Conservation (phyloP, 2,113 vertebrate genomes). For the Rhizomys pruinosus region DNA sequence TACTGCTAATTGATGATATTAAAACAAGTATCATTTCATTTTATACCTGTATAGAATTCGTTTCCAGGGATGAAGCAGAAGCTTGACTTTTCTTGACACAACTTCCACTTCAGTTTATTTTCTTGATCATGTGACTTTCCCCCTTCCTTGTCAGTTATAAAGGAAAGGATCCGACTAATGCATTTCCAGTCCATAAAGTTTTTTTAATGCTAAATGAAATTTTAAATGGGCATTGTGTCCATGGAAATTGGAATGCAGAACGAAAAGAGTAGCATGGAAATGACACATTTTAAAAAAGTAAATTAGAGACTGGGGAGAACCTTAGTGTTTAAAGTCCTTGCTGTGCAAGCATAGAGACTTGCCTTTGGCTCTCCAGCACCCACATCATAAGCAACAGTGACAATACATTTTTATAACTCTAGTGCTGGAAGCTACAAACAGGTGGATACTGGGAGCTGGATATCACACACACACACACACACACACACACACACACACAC, state of each 20-base stretch:
- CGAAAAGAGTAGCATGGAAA: not conserved
- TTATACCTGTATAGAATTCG: not conserved
- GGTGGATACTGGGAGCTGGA: not conserved
- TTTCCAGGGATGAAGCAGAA: not conserved
- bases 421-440: not conserved
- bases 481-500: not conserved
- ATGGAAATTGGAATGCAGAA: not conserved
- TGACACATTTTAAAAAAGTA: not conserved
- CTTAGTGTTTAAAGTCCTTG: not conserved
- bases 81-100: not conserved
- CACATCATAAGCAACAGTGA: not conserved
- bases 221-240: not conserved
- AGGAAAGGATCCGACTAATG: not conserved
- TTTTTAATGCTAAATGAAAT: not conserved
- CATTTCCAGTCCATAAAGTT: not conserved
- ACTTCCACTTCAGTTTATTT: not conserved
- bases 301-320: not conserved
- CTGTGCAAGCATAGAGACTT: not conserved
- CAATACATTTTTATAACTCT: not conserved
- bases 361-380: not conserved
- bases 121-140: not conserved
- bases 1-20: not conserved
- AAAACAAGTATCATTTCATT: not conserved
- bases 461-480: not conserved
- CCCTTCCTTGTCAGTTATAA: not conserved